Base-by-base conservation (phyloP, 2,888 invertebrate genomes). In the Ephialtes manifestator region DNA sequence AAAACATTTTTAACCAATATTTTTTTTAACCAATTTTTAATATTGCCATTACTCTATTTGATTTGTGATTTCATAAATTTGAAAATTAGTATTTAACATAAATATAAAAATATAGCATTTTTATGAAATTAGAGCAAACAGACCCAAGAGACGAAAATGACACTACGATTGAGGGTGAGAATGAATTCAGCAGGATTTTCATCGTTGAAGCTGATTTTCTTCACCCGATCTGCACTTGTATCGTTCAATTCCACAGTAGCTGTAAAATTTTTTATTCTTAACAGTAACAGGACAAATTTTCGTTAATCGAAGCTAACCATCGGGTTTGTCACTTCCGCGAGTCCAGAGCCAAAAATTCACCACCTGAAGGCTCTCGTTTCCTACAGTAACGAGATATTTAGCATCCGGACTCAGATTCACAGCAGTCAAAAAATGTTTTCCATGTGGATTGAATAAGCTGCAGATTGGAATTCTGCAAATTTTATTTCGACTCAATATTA, bases 341-440 rank as follows among this genome's bases (percentile, higher is more conserved):
- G 96, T 95, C 96, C 96, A 96, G 63, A 96, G 93, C 96, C 96
- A 96, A 93, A 96, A 95, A 86, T 95, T 93, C 0, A 96, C 87
- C 0, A 90, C 90, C 28, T 95, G 95, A 74, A 92, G 92, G 0
- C 94, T 93, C 65, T 94, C 94, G 84, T 95, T 95, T 3, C 95
- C 95, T 71, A 96, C 87, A 0, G 95, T 95, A 1, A 96, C 92
- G 58, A 96, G 91, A 88, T 95, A 96, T 88, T 95, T 96, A 0
- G 96, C 96, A 86, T 95, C 95, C 0, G 93, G 94, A 84, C 96
- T 96, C 10, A 96, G 88, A 0, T 94, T 94, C 5, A 95, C 94
- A 58, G 94, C 94, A 0, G 94, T 90, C 4, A 95, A 87, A 71
- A 92, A 93, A 8, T 92, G 88, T 15, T 88, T 89, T 2, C 94